Conservation (phyloP, 2,113 vertebrate genomes). For the Cyanoderma ruficeps region DNA sequence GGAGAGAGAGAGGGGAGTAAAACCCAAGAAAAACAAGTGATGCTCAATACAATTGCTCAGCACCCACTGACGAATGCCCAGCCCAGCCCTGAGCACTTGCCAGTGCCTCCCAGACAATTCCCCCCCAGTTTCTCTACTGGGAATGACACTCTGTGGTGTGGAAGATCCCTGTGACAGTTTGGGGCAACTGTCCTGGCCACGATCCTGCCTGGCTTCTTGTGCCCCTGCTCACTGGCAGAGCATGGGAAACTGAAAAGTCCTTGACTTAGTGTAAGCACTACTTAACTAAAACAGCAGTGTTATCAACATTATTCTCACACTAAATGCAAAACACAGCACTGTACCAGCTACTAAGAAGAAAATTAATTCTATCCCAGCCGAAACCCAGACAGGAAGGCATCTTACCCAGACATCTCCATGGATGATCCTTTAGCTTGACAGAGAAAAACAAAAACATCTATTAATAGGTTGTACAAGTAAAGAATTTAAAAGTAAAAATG, state of each 20-base stretch:
- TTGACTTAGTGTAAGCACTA: neutral
- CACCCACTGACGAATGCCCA: neutral
- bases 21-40: neutral
- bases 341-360: neutral
- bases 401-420: constrained; percentile 78
- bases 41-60: neutral
- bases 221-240: neutral
- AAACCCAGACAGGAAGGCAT: constrained; percentile 8
- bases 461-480: neutral
- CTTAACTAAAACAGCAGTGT: neutral
- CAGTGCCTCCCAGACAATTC: neutral
- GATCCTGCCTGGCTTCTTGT: neutral
- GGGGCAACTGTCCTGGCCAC: neutral
- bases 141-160: neutral
- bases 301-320: neutral
- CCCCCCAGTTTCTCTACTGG: neutral
- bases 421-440: constrained; percentile 72
- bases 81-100: neutral
- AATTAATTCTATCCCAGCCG: neutral
- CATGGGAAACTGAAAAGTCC: neutral
- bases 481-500: neutral
- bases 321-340: neutral
- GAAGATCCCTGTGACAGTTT: neutral
- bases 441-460: constrained; percentile 25
- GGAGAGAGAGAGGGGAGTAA: neutral